Evolutionary conservation across 2,113 vertebrate genomes (phyloP).

Genomic region (Fulmarus glacialis): DNA sequence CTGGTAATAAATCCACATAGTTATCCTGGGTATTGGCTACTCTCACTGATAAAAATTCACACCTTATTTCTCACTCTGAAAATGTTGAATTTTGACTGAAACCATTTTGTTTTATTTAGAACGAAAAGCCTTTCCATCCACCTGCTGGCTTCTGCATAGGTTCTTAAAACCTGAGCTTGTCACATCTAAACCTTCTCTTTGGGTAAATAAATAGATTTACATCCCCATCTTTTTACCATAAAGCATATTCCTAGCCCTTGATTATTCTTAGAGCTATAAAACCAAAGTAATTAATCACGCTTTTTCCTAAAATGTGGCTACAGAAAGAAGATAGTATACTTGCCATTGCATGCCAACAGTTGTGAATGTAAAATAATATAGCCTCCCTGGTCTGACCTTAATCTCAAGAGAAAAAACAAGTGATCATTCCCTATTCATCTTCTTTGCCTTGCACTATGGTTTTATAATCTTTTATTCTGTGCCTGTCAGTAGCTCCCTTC

Average conservation of each 20-base stretch:
- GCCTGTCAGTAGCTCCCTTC: neutral
- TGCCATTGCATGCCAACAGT: neutral
- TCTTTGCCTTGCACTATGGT: neutral
- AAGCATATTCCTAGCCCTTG: neutral
- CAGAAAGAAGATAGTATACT: neutral
- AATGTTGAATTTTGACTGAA: neutral
- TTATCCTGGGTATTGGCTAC: neutral
- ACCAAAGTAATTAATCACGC: neutral
- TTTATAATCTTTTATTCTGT: neutral
- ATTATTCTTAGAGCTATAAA: neutral
- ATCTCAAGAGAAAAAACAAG: neutral
- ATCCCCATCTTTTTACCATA: neutral
- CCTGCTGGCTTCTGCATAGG: neutral
- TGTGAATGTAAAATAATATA: neutral
- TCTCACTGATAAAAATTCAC: neutral
- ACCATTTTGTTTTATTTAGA: neutral
- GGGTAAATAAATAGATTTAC: neutral
- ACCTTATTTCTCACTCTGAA: neutral
- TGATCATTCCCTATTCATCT: neutral
- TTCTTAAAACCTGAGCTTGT: neutral
- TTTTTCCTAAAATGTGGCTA: neutral
- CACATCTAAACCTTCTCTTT: neutral
- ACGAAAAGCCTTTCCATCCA: neutral
- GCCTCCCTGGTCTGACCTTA: neutral
- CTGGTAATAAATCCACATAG: neutral